Evolutionary conservation across 2,888 invertebrate species (phyloP), one percentile per base, ranked within the genome.

Genomic region (Nemoura dubitans): DNA sequence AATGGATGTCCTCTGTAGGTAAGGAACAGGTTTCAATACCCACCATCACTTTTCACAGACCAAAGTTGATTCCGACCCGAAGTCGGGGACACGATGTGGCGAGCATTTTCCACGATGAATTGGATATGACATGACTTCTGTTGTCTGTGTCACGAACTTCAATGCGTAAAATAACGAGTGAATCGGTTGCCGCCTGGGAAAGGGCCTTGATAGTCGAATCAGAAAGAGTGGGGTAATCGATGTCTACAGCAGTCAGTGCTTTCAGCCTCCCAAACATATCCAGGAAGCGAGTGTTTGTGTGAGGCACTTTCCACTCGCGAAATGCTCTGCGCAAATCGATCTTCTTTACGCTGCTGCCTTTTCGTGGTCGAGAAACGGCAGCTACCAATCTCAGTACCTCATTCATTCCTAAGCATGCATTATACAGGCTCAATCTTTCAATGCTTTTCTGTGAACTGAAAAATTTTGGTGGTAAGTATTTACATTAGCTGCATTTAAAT

Each of bases 151-250:
- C 92, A 59, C 92, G 90, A 0, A 93, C 90, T 21, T 90, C 91
- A 87, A 93, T 90, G 88, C 92, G 91, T 85, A 93, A 89, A 86
- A 89, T 90, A 85, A 89, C 90, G 86, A 93, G 88, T 76, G 89
- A 90, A 14, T 91, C 91, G 28, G 91, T 92, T 7, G 36, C 36
- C n/a, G 83, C 26, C n/a, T 89, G 90, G 0, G 92, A 90, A 43
- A 93, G 89, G 16, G 92, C 91, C 86, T 91, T 91, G 0, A 93
- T 90, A 1, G 91, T 91, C 83, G 91, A 90, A 86, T 91, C 91
- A 28, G 92, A 92, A 83, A 93, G 88, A 16, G 92, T 91, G 25
- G 92, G 91, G 89, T 93, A 93, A 88, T 93, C 93, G 85, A 93
- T 89, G 89, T 92, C 91, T 80, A 93, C 89, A 14, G 90, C 89